Base-by-base conservation (phyloP, 1,140 invertebrate genomes). In the Drosophila willistoni region DNA sequence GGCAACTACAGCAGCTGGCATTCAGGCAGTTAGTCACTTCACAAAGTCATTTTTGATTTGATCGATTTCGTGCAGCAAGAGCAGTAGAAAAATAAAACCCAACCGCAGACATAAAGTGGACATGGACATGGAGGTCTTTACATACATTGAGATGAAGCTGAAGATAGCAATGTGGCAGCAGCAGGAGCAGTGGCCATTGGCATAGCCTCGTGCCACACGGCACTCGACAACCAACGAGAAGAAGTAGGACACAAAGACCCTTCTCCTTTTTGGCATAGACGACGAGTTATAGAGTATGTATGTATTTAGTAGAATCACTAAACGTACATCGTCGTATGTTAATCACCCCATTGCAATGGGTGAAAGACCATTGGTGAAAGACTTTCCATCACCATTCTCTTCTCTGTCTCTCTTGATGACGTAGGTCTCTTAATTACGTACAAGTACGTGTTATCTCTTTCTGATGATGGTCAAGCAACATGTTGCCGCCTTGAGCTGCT, bases 21-120 rank as follows among this genome's bases (percentile, higher is more conserved):
- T 85, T 79, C 72, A 89, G 83, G 83, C 83, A 87, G 84, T 89
- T 87, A 87, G 83, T 87, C 83, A 87, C 83, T 87, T 87, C 84
- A 89, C 83, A 89, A 87, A 87, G 83, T 87, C 83, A 87, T 87
- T 87, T 87, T 87, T 87, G 84, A 89, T 89, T 89, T 89, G 84
- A 89, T 89, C 84, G 84, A 89, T 89, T 89, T 89, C 84, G 84
- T 89, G 84, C 83, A 86, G 65, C 65, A 73, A 79, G 70, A 67
- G 67, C 62, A 75, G 72, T 36, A 80, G 14, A 19, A 71, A 54
- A 33, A 56, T 56, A 33, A 47, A 64, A 13, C 55, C 64, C 22
- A 55, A 63, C 64, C 72, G 80, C 82, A 81, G 82, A 80, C 80
- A 73, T 85, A 68, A 81, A 85, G 82, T 85, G 79, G 71, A 87